Percentiles rank a stretch among this genome's conserved stretches.
These are phyloP conservation scores for Rhinophrynus dorsalis DNA, from an alignment of 2,797 vertebrate genomes.

Conservation along the genomic window DNA sequence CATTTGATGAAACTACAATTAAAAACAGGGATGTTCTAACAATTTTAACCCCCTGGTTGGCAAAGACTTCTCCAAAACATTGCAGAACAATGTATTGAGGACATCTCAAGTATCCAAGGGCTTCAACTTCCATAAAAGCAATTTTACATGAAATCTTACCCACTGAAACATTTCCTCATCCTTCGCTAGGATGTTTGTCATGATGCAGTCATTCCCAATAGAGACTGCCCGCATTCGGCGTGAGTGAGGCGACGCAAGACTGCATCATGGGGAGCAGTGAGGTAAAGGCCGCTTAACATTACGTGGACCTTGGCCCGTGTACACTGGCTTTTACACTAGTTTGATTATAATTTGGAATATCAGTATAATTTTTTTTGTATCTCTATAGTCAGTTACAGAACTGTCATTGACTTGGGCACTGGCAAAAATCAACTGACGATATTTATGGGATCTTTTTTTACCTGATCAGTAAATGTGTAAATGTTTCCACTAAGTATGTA, in stretches of 20 bases:
- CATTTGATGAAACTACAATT: conserved; percentile 63
- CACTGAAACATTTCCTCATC: not conserved
- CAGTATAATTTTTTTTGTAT: not conserved
- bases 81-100: no score
- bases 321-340: no score
- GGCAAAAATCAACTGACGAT: conserved; percentile 53
- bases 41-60: no score
- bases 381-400: not conserved
- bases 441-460: conserved; percentile 57
- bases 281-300: no score
- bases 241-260: no score
- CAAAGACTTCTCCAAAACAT: no score
- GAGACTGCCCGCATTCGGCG: no score
- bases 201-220: no score
- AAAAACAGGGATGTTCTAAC: conserved; percentile 70
- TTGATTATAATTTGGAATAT: not conserved
- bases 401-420: conserved; percentile 23
- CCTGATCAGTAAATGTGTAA: conserved; percentile 56
- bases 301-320: no score
- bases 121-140: conserved; percentile 60
- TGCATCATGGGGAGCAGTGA: no score
- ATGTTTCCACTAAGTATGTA: conserved; percentile 45
- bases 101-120: no score
- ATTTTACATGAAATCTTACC: conserved; percentile 46
- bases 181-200: no score